phyloP scores from a whole-genome alignment of 1,140 invertebrate genomes.

The Holcopasites calliopsidis region DNA sequence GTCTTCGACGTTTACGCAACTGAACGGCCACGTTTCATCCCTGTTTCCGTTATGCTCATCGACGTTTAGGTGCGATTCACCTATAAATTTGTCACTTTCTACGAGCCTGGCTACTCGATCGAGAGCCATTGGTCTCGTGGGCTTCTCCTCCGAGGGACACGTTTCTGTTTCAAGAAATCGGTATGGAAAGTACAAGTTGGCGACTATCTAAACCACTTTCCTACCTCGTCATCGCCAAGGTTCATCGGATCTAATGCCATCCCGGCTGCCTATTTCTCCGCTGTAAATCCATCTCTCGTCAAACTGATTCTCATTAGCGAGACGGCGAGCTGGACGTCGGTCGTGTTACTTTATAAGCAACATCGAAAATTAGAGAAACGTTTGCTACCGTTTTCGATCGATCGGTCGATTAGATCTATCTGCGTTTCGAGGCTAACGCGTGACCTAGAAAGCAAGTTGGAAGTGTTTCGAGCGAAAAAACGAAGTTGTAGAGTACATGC shows the following conservation, averaged over 20 bases:
- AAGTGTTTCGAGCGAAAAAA: neutral
- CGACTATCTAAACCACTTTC: conserved; percentile 35
- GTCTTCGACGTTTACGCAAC: neutral
- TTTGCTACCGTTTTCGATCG: conserved; percentile 9
- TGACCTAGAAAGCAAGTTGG: conserved; percentile 1
- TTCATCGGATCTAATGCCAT: conserved; percentile 3
- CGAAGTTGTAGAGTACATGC: neutral
- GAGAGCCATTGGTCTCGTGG: neutral
- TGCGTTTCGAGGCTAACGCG: conserved; percentile 20
- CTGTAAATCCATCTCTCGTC: neutral
- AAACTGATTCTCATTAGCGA: conserved; percentile 20
- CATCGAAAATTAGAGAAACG: conserved; percentile 33
- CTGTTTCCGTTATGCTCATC: conserved; percentile 4
- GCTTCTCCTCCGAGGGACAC: neutral
- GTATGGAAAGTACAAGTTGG: conserved; percentile 26
- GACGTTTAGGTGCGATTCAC: neutral
- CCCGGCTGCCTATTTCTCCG: neutral
- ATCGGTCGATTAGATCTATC: conserved; percentile 9
- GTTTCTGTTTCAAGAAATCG: conserved; percentile 21
- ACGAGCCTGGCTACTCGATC: conserved; percentile 1
- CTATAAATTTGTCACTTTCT: conserved; percentile 39
- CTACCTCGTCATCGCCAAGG: neutral
- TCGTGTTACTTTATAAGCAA: neutral
- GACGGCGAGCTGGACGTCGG: neutral
- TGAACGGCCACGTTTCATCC: neutral